Conservation (phyloP, 2,113 vertebrate species). For the Nanger granti region DNA sequence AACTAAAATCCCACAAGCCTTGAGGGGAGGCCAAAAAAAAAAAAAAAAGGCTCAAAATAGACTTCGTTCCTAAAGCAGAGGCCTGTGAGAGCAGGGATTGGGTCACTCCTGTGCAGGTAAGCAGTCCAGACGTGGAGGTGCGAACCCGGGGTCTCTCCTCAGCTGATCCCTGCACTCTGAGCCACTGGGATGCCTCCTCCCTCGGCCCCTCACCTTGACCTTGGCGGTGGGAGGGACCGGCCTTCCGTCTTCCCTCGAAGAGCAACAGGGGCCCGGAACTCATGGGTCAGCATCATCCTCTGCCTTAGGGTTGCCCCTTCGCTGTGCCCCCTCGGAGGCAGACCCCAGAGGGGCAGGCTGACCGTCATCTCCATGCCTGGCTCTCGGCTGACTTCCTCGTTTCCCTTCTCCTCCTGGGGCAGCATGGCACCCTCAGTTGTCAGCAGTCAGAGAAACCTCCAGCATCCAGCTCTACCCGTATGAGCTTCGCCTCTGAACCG, state of each 20-base stretch:
- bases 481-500: background rate
- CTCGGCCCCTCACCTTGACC: background rate
- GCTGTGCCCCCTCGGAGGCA: background rate
- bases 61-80: background rate
- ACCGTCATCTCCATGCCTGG: background rate
- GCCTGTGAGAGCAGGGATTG: rapidly evolving
- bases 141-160: background rate
- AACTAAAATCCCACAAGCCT: background rate
- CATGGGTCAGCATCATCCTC: rapidly evolving
- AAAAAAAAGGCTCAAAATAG: background rate
- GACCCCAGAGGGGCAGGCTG: background rate
- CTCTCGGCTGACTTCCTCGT: background rate
- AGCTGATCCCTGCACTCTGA: rapidly evolving
- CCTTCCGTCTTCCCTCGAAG: background rate
- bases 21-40: background rate
- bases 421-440: background rate
- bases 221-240: too few species aligned
- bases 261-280: background rate
- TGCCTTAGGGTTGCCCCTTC: rapidly evolving
- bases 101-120: background rate
- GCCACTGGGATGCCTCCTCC: background rate
- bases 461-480: too few species aligned
- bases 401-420: background rate
- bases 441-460: background rate
- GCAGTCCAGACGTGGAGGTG: rapidly evolving